These are phyloP conservation scores for Haemorhous mexicanus DNA, from an alignment of 2,113 vertebrate species.

Conservation along the genomic window DNA sequence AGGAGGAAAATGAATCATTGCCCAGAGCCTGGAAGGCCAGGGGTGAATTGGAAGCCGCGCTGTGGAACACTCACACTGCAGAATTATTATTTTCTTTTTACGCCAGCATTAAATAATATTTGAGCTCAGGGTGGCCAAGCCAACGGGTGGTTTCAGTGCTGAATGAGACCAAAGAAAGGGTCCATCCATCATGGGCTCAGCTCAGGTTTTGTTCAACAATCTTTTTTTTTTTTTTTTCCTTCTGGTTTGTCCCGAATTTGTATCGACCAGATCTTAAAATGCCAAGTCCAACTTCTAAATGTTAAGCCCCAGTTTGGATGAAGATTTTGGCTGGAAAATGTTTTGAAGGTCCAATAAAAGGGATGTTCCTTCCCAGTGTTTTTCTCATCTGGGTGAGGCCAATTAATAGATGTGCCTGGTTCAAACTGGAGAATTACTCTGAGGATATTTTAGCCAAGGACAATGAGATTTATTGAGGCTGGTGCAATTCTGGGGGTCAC, in stretches of 20 bases:
- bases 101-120: constrained; percentile 56
- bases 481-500: background rate
- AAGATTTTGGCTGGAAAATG: constrained; percentile 1
- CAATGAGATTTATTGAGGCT: background rate
- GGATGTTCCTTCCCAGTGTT: background rate
- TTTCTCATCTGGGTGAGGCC: background rate
- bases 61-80: constrained; percentile 64
- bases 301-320: background rate
- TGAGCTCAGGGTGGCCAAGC: constrained; percentile 47
- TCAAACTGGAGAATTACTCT: background rate
- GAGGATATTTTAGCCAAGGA: background rate
- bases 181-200: constrained; percentile 29
- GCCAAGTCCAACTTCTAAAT: background rate
- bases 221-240: background rate
- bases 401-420: background rate
- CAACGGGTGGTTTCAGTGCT: constrained; percentile 43
- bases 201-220: background rate
- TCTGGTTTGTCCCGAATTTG: background rate
- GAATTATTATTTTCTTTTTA: constrained; percentile 70
- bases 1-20: constrained; percentile 75
- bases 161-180: constrained; percentile 32
- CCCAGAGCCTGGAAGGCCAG: constrained; percentile 65
- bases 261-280: background rate
- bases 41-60: constrained; percentile 57
- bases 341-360: background rate